Evolutionary conservation across 1,140 invertebrate genomes (phyloP), one percentile per base, ranked within the genome.

Genomic region (Chymomyza costata): DNA sequence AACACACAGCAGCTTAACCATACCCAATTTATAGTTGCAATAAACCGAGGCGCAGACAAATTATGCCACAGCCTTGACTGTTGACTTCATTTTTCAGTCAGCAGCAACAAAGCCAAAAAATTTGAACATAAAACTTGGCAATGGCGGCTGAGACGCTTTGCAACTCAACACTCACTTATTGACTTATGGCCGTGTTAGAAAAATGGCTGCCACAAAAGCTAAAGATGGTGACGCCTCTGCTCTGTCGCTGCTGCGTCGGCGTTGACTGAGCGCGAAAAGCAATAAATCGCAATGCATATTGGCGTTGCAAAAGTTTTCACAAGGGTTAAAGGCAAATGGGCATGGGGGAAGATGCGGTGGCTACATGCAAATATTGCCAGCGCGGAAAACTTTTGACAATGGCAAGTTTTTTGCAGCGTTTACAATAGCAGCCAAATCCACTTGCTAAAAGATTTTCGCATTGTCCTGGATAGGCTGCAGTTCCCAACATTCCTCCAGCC

Each of bases 151-250:
- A 15, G 40, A 15, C 66, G 50, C 54, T 76, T 76, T 76, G 66
- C 73, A 76, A 50, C 66, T 76, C 73, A 78, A 78, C 71, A 76
- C 57, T 63, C 54, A 66, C 52, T 66, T 78, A 76, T 76, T 76
- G 71, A 76, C 73, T 76, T 76, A 78, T 78, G 53, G 62, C 66
- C 62, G 34, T 19, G 40, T 50, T 1, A 13, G 16, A 21, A 14
- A 52, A 35, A 18, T 47, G 37, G 40, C 60, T 54, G 43, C 57
- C 38, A 43, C 57, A 50, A 65, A n/a, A 35, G 8, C 61, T 41
- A 49, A 64, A 65, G 64, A 32, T 64, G 63, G 3, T n/a, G 32
- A 31, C 3, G 48, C 50, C 49, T 57, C 15, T 17, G 6, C 21
- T 46, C 25, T 16, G 35, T 21, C 15, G n/a, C 37, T 15, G 6